phyloP scores from a whole-genome alignment of 2,888 invertebrate genomes.

The Ochropleura leucogaster region DNA sequence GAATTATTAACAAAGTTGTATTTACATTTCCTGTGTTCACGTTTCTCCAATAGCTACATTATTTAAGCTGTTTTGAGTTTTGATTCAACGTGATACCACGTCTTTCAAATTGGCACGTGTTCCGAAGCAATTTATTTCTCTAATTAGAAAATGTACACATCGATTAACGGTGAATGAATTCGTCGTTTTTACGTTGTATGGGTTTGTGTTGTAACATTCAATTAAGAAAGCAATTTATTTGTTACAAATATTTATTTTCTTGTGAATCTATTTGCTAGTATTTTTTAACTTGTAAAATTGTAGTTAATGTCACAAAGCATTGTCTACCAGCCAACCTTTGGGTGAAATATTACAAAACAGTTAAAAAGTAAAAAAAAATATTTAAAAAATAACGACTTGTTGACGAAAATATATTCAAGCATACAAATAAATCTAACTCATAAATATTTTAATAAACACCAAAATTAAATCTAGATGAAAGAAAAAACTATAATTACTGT shows the following conservation, averaged over 20 bases:
- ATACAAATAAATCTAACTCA: too few species aligned
- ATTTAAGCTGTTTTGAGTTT: slow-evolving; percentile 42
- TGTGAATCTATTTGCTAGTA: not conserved
- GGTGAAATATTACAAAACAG: too few species aligned
- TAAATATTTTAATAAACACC: too few species aligned
- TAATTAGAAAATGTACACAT: slow-evolving; percentile 59
- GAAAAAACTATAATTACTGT: too few species aligned
- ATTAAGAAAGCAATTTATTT: slow-evolving; percentile 6
- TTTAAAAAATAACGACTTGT: too few species aligned
- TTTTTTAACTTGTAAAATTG: too few species aligned
- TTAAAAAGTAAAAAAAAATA: too few species aligned
- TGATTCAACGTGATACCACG: slow-evolving; percentile 72
- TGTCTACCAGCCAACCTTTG: too few species aligned
- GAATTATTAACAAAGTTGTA: slow-evolving; percentile 34
- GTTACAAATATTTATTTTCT: slow-evolving; percentile 2
- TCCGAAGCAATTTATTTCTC: slow-evolving; percentile 90
- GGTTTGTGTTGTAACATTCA: slow-evolving; percentile 1
- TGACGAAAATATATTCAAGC: too few species aligned
- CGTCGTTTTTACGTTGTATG: slow-evolving; percentile 6
- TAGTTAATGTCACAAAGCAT: too few species aligned
- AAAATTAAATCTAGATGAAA: too few species aligned
- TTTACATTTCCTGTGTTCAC: slow-evolving; percentile 35
- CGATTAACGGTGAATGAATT: slow-evolving; percentile 19
- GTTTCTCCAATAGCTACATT: slow-evolving; percentile 30
- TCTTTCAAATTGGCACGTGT: slow-evolving; percentile 93